A percentile compares a stretch with the other conserved stretches of the same genome.
phyloP scores from a whole-genome alignment of 2,113 vertebrate genomes.

The Aegotheles bennettii region DNA sequence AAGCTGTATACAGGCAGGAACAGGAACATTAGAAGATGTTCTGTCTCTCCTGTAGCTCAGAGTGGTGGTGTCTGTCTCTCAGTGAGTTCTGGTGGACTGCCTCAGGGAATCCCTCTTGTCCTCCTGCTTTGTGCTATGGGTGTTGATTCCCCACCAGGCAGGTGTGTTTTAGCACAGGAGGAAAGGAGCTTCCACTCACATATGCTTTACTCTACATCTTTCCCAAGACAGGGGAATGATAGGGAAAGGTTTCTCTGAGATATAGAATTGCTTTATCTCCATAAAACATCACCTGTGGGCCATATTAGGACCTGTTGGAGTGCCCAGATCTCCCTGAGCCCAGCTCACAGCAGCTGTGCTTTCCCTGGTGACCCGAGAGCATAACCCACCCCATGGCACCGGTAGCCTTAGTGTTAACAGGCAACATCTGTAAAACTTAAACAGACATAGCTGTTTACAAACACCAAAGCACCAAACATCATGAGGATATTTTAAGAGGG shows the following conservation, averaged over 20 bases:
- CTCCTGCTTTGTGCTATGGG: not conserved
- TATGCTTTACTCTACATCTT: not conserved
- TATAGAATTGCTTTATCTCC: not conserved
- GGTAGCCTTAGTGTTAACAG: not conserved
- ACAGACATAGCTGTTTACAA: not conserved
- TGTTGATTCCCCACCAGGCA: not conserved
- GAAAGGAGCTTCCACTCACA: not conserved
- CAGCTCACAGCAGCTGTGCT: not conserved
- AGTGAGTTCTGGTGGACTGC: not conserved
- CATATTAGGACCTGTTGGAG: not conserved
- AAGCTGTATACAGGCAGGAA: not conserved
- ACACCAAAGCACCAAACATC: not conserved
- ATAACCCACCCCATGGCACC: not conserved
- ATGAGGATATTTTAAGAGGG: not conserved
- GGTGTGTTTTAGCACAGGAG: not conserved
- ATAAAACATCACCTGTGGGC: not conserved
- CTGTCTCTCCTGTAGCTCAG: not conserved
- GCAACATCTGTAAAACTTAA: not conserved
- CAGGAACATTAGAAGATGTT: not conserved
- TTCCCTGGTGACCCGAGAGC: not conserved
- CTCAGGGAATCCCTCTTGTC: not conserved
- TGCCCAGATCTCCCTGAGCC: not conserved
- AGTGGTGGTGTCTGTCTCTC: not conserved
- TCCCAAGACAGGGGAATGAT: not conserved
- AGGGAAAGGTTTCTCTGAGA: not conserved